phyloP scores from a whole-genome alignment of 1,140 invertebrate species.

The Olivierus martensii region DNA sequence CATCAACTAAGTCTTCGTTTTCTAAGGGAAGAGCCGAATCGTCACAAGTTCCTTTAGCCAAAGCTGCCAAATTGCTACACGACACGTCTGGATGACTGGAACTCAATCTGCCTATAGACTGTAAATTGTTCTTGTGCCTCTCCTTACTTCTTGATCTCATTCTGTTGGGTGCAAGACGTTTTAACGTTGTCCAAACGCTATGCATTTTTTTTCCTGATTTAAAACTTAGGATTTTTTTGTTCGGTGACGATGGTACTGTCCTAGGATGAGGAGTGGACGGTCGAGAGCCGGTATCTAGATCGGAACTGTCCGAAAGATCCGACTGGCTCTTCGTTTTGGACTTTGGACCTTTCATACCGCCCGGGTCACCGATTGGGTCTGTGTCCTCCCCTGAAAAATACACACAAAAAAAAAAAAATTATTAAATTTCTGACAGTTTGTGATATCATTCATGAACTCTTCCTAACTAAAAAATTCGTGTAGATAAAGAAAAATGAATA shows the following conservation, averaged over 20 bases:
- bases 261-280: slow-evolving; percentile 1
- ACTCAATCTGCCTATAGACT: slow-evolving; percentile 14
- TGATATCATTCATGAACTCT: no score
- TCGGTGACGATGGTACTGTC: slow-evolving; percentile 1
- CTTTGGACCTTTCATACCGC: slow-evolving; percentile 3
- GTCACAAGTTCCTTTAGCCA: slow-evolving; percentile 6
- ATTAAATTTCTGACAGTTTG: no score
- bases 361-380: not conserved
- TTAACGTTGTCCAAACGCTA: slow-evolving; percentile 14
- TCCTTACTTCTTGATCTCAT: slow-evolving; percentile 18
- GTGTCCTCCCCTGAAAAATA: no score
- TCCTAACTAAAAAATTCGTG: no score
- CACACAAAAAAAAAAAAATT: no score
- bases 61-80: slow-evolving; percentile 35
- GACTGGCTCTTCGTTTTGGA: slow-evolving; percentile 12
- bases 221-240: slow-evolving; percentile 4
- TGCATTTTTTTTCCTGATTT: slow-evolving; percentile 14
- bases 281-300: not conserved
- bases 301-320: slow-evolving; percentile 6
- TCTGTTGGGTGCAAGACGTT: slow-evolving; percentile 13
- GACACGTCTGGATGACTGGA: slow-evolving; percentile 24
- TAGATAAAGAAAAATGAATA: no score
- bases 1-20: slow-evolving; percentile 50
- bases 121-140: not conserved
- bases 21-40: slow-evolving; percentile 51